A percentile compares a stretch with the other conserved stretches of the same genome.
These are phyloP conservation scores for Drosophila albomicans DNA, from an alignment of 1,140 invertebrate genomes.

Conservation along the genomic window DNA sequence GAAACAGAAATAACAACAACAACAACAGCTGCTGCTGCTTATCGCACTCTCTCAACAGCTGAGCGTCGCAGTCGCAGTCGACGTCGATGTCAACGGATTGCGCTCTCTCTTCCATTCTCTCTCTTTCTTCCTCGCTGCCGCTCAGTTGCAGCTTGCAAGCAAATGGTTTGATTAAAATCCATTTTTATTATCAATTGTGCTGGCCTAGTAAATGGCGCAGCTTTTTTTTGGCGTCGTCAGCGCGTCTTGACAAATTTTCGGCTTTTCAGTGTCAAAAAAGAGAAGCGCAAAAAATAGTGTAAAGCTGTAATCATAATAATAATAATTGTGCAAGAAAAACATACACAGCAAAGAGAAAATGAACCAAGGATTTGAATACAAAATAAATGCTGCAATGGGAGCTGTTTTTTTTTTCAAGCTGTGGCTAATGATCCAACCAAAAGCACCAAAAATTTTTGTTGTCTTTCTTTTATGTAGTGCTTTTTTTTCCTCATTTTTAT, in stretches of 20 bases:
- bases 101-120: constrained; percentile 40
- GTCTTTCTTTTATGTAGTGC: constrained; percentile 17
- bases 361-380: constrained; percentile 74
- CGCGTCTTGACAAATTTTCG: constrained; percentile 58
- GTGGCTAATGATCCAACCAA: constrained; percentile 58
- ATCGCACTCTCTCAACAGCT: constrained; percentile 58
- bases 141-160: constrained; percentile 64
- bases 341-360: constrained; percentile 34
- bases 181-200: constrained; percentile 64
- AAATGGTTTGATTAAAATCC: constrained; percentile 77
- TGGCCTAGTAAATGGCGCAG: constrained; percentile 62
- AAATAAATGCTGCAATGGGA: constrained; percentile 67
- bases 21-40: constrained; percentile 9
- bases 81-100: constrained; percentile 10
- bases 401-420: constrained; percentile 47
- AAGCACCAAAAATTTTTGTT: constrained; percentile 40
- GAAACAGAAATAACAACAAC: constrained; percentile 7
- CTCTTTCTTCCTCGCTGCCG: constrained; percentile 13
- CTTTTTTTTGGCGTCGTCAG: constrained; percentile 25
- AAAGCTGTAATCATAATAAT: constrained; percentile 49
- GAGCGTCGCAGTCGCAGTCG: constrained; percentile 16
- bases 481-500: background rate
- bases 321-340: constrained; percentile 59
- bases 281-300: constrained; percentile 39
- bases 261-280: constrained; percentile 71